Evolutionary conservation across 2,797 vertebrate genomes (phyloP).

Genomic region (Tauraco hartlaubi): DNA sequence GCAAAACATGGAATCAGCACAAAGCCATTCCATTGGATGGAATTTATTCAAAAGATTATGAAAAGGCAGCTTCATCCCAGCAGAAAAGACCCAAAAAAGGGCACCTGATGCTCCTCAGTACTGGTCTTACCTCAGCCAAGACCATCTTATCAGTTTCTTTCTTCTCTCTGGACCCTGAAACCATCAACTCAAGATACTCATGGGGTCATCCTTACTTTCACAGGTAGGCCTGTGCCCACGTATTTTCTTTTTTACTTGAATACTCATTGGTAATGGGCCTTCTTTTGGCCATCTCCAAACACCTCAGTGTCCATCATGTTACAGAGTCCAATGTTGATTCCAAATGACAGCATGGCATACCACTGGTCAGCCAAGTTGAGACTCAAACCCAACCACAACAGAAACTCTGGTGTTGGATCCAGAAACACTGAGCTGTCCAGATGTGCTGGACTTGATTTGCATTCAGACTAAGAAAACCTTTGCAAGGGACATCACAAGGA

Average conservation of each 20-base stretch:
- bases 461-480: neutral
- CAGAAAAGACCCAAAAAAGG: neutral
- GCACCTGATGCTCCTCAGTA: neutral
- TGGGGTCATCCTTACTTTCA: neutral
- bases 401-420: neutral
- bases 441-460: neutral
- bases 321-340: neutral
- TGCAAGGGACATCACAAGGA: neutral
- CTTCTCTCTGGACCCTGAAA: neutral
- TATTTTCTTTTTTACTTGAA: neutral
- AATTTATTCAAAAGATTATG: neutral
- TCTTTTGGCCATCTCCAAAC: neutral
- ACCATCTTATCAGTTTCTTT: neutral
- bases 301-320: neutral
- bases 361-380: neutral
- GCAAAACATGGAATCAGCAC: neutral
- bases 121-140: neutral
- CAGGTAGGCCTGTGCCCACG: neutral
- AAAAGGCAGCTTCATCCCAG: neutral
- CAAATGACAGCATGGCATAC: neutral
- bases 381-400: neutral
- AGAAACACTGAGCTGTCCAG: neutral
- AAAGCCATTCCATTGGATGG: neutral
- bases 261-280: neutral
- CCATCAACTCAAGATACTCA: neutral